A percentile compares a stretch with the other conserved stretches of the same genome.
Conservation (phyloP, 2,113 vertebrate genomes). For the Turdus rufiventris region DNA sequence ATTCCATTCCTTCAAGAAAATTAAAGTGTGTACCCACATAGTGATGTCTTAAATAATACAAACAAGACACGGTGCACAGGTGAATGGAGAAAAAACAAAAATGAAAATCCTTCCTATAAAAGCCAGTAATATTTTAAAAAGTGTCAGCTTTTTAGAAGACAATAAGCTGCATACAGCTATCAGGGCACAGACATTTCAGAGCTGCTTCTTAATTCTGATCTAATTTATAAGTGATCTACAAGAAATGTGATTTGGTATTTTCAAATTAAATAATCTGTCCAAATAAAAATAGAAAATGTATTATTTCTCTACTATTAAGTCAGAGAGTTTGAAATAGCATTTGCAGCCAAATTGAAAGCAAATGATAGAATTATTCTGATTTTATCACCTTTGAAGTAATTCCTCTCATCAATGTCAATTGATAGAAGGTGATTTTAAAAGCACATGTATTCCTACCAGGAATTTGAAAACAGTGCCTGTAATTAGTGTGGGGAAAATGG, state of each 20-base stretch:
- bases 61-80: background rate
- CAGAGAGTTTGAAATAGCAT: background rate
- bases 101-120: background rate
- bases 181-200: background rate
- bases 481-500: background rate
- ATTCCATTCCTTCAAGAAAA: background rate
- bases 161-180: background rate
- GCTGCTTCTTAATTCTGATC: background rate
- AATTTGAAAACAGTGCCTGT: background rate
- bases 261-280: conserved; percentile 11
- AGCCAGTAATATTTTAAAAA: background rate
- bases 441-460: background rate
- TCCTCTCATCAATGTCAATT: background rate
- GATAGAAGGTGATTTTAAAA: background rate
- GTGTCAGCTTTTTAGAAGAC: background rate
- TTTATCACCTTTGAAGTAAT: background rate
- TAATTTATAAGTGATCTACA: background rate
- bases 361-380: background rate
- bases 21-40: background rate
- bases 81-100: background rate
- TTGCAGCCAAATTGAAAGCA: background rate
- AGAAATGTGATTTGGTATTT: background rate
- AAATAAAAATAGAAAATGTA: background rate
- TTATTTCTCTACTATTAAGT: background rate
- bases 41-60: background rate